phyloP scores from a whole-genome alignment of 35 echinoderm and acorn worm genomes.

The Apostichopus parvimensis region DNA sequence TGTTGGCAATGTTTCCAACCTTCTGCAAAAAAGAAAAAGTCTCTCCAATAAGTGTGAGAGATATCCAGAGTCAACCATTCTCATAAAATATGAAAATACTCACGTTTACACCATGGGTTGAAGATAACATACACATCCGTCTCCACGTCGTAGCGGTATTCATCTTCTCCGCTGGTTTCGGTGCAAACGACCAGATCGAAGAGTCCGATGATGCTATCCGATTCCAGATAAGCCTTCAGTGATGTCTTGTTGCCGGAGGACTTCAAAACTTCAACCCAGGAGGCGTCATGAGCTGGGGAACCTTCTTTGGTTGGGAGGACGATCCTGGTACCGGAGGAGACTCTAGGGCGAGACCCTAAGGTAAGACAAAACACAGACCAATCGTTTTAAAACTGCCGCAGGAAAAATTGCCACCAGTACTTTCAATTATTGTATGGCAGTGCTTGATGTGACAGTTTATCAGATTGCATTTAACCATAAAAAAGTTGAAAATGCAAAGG shows the following conservation, averaged over 20 bases:
- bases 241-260: slow-evolving; percentile 54
- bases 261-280: slow-evolving; percentile 68
- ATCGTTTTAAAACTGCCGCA: too few relatives aligned
- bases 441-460: too few relatives aligned
- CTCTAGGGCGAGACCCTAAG: slow-evolving; percentile 61
- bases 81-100: not conserved
- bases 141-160: slow-evolving; percentile 70
- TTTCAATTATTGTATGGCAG: too few relatives aligned
- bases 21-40: too few relatives aligned
- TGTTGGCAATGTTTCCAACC: too few relatives aligned
- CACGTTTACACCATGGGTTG: slow-evolving; percentile 96
- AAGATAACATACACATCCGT: slow-evolving; percentile 83
- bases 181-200: slow-evolving; percentile 74
- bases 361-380: not conserved
- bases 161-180: slow-evolving; percentile 44
- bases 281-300: slow-evolving; percentile 57
- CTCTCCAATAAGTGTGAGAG: too few relatives aligned
- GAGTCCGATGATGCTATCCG: slow-evolving; percentile 68
- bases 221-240: slow-evolving; percentile 63
- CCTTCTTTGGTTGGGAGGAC: slow-evolving; percentile 30
- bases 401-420: too few relatives aligned
- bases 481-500: too few relatives aligned
- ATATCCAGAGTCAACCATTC: too few relatives aligned
- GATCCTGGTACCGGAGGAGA: slow-evolving; percentile 72
- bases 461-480: too few relatives aligned